Evolutionary conservation across 2,888 invertebrate species (phyloP).

Genomic region (Trachelus troglodyta): DNA sequence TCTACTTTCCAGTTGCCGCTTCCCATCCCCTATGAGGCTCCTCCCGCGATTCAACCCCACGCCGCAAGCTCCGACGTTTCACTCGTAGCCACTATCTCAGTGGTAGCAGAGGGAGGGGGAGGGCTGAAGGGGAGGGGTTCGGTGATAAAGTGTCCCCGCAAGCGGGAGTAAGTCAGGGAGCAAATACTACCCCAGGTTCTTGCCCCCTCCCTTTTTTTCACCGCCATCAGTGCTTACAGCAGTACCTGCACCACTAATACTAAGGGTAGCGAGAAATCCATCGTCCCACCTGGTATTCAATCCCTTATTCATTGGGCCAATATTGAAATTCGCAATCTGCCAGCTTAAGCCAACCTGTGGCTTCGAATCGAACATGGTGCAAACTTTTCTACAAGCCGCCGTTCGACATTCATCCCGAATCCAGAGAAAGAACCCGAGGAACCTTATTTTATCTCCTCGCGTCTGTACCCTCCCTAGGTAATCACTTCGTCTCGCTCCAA

Average conservation of each 20-base stretch:
- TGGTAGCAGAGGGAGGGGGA: not conserved
- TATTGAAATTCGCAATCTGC: conserved; percentile 36
- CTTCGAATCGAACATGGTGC: conserved; percentile 9
- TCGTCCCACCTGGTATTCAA: conserved; percentile 29
- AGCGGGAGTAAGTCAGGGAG: conserved; percentile 27
- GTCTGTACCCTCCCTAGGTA: not conserved
- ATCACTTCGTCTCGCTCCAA: not conserved
- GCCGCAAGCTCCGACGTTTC: conserved; percentile 15
- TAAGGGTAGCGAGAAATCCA: conserved; percentile 23
- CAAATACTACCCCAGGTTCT: conserved; percentile 27
- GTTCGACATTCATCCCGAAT: not conserved
- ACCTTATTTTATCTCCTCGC: not conserved
- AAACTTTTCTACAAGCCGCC: not conserved
- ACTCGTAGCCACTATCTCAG: conserved; percentile 4
- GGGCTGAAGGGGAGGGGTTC: conserved; percentile 2
- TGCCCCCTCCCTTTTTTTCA: conserved; percentile 7
- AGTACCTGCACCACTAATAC: conserved; percentile 11
- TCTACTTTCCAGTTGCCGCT: not conserved
- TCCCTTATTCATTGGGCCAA: conserved; percentile 46
- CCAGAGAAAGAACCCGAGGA: not conserved
- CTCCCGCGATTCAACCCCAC: conserved; percentile 19
- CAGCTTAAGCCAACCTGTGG: conserved; percentile 37
- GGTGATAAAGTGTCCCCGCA: conserved; percentile 30
- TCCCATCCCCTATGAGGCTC: conserved; percentile 8
- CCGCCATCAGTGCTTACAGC: not conserved